phyloP scores from a whole-genome alignment of 2,113 vertebrate genomes.

The Mesembrinibis cayennensis region DNA sequence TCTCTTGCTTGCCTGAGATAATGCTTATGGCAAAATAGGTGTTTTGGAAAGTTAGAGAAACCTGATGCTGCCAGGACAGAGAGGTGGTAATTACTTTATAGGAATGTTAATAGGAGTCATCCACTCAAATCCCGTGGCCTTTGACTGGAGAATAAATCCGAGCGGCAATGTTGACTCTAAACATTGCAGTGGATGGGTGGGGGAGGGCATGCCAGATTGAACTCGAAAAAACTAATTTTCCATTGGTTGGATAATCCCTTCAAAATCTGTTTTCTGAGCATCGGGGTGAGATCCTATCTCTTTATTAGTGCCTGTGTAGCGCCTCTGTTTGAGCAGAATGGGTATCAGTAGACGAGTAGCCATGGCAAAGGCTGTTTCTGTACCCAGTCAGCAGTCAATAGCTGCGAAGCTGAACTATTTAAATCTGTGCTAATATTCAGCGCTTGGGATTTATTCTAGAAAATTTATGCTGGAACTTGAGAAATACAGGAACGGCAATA shows the following conservation, averaged over 20 bases:
- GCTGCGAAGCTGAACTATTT: background rate
- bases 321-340: background rate
- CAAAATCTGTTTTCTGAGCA: slow-evolving; percentile 33
- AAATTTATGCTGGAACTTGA: background rate
- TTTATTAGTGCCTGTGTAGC: background rate
- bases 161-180: background rate
- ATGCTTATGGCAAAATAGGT: background rate
- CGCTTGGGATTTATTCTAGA: background rate
- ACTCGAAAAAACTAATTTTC: background rate
- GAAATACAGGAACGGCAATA: background rate
- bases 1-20: background rate
- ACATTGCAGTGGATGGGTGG: background rate
- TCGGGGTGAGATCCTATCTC: background rate
- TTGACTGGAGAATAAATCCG: background rate
- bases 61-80: background rate
- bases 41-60: background rate
- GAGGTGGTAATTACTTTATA: background rate
- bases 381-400: fast-evolving
- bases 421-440: background rate
- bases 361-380: background rate
- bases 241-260: background rate
- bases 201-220: background rate
- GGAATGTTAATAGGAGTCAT: background rate
- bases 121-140: background rate
- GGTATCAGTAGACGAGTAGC: background rate